phyloP scores from a whole-genome alignment of 92 coral and sea anemone genomes.

The Zoanthus sansibaricus region DNA sequence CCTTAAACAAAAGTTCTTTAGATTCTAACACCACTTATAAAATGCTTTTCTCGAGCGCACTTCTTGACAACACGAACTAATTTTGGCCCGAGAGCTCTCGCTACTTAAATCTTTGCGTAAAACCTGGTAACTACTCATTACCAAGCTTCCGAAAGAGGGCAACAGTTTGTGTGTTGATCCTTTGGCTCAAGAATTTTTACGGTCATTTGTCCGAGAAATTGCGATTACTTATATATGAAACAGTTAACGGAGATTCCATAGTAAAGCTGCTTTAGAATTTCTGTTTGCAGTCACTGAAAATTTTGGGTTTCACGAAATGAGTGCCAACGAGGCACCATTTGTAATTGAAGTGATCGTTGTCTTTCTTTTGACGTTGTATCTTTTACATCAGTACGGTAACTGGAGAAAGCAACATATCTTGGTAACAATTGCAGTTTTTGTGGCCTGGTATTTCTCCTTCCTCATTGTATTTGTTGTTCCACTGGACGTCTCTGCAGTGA shows the following conservation, averaged over 20 bases:
- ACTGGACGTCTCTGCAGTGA: slow-evolving; percentile 97
- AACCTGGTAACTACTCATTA: slow-evolving; percentile 23
- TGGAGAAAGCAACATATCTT: slow-evolving; percentile 97
- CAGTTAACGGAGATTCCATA: not conserved
- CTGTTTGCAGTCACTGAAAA: not conserved
- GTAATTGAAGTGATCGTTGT: slow-evolving; percentile 92
- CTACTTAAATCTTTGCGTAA: not conserved
- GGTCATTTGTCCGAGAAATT: not conserved
- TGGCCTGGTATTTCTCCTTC: slow-evolving; percentile 98
- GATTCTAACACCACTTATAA: no score
- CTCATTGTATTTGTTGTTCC: slow-evolving; percentile 96
- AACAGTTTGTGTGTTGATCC: not conserved
- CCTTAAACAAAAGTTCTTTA: no score
- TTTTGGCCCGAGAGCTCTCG: not conserved
- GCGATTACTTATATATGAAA: not conserved
- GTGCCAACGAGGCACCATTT: slow-evolving; percentile 85
- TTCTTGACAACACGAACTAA: no score
- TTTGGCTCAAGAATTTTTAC: not conserved
- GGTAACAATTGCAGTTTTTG: slow-evolving; percentile 97
- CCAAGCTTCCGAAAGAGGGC: slow-evolving; percentile 17
- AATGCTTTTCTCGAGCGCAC: no score
- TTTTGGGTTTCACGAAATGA: slow-evolving; percentile 68
- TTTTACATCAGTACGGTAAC: slow-evolving; percentile 96
- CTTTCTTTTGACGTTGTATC: slow-evolving; percentile 84
- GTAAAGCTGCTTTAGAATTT: not conserved